A percentile compares a stretch with the other conserved stretches of the same genome.
Evolutionary conservation across 2,113 vertebrate species (phyloP).

Genomic region (Tyrannus savana): DNA sequence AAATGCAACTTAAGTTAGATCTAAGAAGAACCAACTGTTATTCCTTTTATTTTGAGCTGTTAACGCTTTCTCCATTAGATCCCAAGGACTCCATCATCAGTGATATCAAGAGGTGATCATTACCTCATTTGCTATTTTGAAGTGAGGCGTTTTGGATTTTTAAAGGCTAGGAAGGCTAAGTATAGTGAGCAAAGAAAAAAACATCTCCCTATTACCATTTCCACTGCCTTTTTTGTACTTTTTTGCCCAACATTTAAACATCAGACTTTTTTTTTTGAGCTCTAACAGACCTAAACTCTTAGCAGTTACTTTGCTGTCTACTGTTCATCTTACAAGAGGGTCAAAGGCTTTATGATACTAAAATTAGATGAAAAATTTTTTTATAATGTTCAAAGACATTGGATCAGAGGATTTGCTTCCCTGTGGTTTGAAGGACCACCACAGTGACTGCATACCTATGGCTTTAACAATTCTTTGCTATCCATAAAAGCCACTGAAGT

Average conservation of each 20-base stretch:
- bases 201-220: neutral
- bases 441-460: neutral
- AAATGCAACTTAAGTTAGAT: neutral
- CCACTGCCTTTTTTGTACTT: neutral
- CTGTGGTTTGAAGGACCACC: neutral
- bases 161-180: neutral
- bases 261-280: neutral
- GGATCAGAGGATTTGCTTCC: neutral
- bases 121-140: neutral
- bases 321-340: neutral
- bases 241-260: neutral
- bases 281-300: neutral
- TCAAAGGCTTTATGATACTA: neutral
- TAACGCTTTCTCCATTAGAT: neutral
- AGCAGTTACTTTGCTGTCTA: neutral
- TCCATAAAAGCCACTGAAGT: conserved; percentile 5
- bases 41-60: neutral
- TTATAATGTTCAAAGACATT: neutral
- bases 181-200: neutral
- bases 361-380: neutral
- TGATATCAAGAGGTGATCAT: neutral
- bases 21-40: neutral
- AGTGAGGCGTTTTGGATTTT: neutral
- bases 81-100: neutral
- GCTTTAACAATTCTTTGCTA: neutral